Base-by-base conservation (phyloP, 2,888 invertebrate species). In the Cryptophagus acutangulus region DNA sequence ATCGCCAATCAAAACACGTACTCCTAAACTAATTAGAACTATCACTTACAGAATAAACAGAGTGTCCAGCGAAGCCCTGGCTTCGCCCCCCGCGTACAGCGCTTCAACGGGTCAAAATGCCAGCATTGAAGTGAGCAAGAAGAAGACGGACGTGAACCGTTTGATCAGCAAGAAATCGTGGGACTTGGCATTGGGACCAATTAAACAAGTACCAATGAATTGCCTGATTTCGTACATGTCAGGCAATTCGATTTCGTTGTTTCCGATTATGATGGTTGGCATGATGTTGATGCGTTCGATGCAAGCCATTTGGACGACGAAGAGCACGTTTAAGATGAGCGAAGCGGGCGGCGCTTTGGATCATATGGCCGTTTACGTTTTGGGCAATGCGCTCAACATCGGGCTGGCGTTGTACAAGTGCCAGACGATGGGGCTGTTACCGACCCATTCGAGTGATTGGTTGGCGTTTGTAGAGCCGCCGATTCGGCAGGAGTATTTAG, bases 191-290 rank as follows among this genome's bases (percentile, higher is more conserved):
- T 70, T 96, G 12, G 94, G 89, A 0, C 96, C 97, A 2, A 68
- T 97, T 18, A 96, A 96, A 69, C 95, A 91, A 74, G 90, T 90
- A 51, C 96, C 96, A 1, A 99, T 99, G 99, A 99, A 99, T 71
- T 74, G 99, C 46, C 94, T 99, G 67, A 93, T 99, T 44, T 96
- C 99, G 94, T 99, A 97, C 71, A 99, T 99, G 99, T 94, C 97
- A 38, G 97, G 97, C 12, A 96, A 93, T 69, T 94, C 96, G 0
- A 96, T 99, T 59, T 97, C 96, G 1, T 97, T 99, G 58, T 97
- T 99, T 61, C 99, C 99, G 0, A 99, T 99, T 33, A 99, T 99
- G 99, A 99, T 99, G 99, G 95, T 99, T 5, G 96, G 95, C 29
- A 99, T 99, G 99, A 78, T 99, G 72, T 85, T 97, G 57, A 87